These are phyloP conservation scores for Acanthoscelides obtectus DNA, from an alignment of 2,888 invertebrate genomes.

Conservation along the genomic window DNA sequence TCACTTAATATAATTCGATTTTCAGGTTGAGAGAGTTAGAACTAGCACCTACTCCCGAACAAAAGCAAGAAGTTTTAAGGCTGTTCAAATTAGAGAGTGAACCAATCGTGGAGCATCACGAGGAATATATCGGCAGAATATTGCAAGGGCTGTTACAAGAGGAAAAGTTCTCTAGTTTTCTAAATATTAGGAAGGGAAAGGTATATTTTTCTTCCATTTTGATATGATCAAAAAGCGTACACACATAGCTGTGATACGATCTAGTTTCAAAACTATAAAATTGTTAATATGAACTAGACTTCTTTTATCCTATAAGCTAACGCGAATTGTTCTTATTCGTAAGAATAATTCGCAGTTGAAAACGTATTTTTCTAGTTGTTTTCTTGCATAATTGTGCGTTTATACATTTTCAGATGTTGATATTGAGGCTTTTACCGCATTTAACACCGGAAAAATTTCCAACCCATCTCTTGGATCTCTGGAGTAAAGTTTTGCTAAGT, in stretches of 20 bases:
- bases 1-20: too few species aligned
- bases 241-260: too few species aligned
- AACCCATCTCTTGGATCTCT: constrained; percentile 53
- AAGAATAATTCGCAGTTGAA: too few species aligned
- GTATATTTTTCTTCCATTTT: constrained; percentile 45
- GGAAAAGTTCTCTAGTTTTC: constrained; percentile 67
- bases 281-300: too few species aligned
- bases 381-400: too few species aligned
- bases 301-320: too few species aligned
- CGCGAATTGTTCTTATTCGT: too few species aligned
- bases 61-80: constrained; percentile 55
- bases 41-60: constrained; percentile 46
- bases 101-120: constrained; percentile 50
- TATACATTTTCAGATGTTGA: constrained; percentile 53
- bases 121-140: constrained; percentile 60
- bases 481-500: constrained; percentile 58
- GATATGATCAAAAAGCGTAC: neutral
- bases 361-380: too few species aligned
- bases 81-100: constrained; percentile 52
- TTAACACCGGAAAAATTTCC: constrained; percentile 49
- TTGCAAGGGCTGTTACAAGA: constrained; percentile 60
- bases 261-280: too few species aligned
- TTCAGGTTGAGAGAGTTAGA: constrained; percentile 52
- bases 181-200: constrained; percentile 79
- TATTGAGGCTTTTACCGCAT: constrained; percentile 63